Base-by-base conservation (phyloP, 1,140 invertebrate species). In the Cherax quadricarinatus region DNA sequence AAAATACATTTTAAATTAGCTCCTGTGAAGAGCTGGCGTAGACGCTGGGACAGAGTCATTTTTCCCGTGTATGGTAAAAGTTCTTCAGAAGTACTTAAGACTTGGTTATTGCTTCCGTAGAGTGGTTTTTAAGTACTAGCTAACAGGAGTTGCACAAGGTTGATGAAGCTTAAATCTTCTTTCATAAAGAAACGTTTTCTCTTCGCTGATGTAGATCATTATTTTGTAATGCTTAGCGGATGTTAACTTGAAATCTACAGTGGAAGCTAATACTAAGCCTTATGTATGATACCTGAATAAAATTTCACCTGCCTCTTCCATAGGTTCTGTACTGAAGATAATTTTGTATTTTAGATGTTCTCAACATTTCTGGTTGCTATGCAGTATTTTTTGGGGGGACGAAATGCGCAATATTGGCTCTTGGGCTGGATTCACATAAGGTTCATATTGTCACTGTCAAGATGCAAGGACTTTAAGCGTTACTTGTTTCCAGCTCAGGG, bases 391-490 rank as follows among this genome's bases (percentile, higher is more conserved):
- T 79, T 57, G 3, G 53, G 53, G 88, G 86, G 73, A 84, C 49
- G 62, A 89, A 80, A 84, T 83, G 79, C 88, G 88, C 88, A 83
- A 89, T 89, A 84, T 51, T 18, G 88, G 88, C 62, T 41, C 88
- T 73, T 70, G 66, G 60, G 30, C 9, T 75, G 70, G 70, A 21
- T 30, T 75, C 70, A 75, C 7, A 75, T 75, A 75, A 75, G 70
- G 70, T 30, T 30, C 70, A 30, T 75, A 6, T 7, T 24, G 16
- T 30, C 24, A 9, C 9, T 30, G 16, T 30, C 70, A 75, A 75
- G 70, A 75, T 9, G 9, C 24, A 30, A 1, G 24, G 24, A 75
- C 9, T 30, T 30, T n/a, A 75, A 30, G 4, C 14, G 14, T 70
- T 18, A 30, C n/a, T 62, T 62, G 14, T 49, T n/a, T 48, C 60